These are phyloP conservation scores for Mycalesis mineus DNA, from an alignment of 2,888 invertebrate genomes.

Conservation along the genomic window DNA sequence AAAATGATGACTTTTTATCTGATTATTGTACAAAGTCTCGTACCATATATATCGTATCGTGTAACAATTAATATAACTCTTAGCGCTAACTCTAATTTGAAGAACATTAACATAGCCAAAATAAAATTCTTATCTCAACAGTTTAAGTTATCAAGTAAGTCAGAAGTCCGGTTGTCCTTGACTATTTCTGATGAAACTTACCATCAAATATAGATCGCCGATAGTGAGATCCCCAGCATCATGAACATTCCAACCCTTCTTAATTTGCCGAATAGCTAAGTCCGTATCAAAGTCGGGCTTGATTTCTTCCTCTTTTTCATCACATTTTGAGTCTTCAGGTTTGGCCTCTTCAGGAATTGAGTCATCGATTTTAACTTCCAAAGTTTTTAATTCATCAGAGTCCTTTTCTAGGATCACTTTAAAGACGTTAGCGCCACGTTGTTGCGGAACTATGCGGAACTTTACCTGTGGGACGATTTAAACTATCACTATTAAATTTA, in stretches of 20 bases:
- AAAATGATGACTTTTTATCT: too few relatives aligned
- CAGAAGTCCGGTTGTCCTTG: too few relatives aligned
- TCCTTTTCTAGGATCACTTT: slow-evolving; percentile 55
- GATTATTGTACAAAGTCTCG: too few relatives aligned
- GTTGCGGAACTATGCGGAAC: slow-evolving; percentile 61
- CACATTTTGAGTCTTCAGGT: slow-evolving; percentile 27
- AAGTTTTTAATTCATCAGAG: slow-evolving; percentile 36
- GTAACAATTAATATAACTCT: too few relatives aligned
- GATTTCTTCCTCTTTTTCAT: slow-evolving; percentile 37
- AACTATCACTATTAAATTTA: too few relatives aligned
- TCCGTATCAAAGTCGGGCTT: slow-evolving; percentile 58
- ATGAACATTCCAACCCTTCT: slow-evolving; percentile 87
- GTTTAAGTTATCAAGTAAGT: too few relatives aligned
- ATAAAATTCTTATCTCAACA: too few relatives aligned
- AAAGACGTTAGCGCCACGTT: slow-evolving; percentile 62
- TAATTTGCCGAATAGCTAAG: slow-evolving; percentile 62
- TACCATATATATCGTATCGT: too few relatives aligned
- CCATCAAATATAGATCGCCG: slow-evolving; percentile 94
- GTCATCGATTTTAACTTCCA: slow-evolving; percentile 28
- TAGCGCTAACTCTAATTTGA: too few relatives aligned
- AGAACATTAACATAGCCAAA: too few relatives aligned
- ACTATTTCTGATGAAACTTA: slow-evolving; percentile 47
- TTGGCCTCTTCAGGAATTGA: slow-evolving; percentile 1
- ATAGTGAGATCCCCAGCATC: slow-evolving; percentile 89
- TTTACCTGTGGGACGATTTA: slow-evolving; percentile 50